Percentiles rank a stretch among this genome's conserved stretches.
phyloP scores from a whole-genome alignment of 2,888 invertebrate species.

The Pachliopta kotzebuea region DNA sequence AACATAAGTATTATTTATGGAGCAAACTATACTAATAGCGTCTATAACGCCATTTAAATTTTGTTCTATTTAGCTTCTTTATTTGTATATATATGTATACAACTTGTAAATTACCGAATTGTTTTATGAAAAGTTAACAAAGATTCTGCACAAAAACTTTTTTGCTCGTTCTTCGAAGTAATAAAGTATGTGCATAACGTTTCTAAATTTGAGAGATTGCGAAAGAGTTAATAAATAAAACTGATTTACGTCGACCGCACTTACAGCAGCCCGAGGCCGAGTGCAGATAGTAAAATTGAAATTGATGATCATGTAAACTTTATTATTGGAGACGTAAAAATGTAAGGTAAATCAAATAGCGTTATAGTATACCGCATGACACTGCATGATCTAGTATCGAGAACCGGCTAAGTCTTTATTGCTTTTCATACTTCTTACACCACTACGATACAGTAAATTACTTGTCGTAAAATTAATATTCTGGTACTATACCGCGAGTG shows the following conservation, averaged over 20 bases:
- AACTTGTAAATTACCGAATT: too few species aligned
- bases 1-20: too few species aligned
- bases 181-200: neutral
- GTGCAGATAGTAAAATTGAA: constrained; percentile 66
- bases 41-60: too few species aligned
- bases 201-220: constrained; percentile 22
- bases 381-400: constrained; percentile 46
- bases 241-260: constrained; percentile 60
- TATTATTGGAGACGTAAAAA: constrained; percentile 70
- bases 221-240: constrained; percentile 46
- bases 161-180: neutral
- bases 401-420: constrained; percentile 68
- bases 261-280: constrained; percentile 53
- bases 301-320: constrained; percentile 75
- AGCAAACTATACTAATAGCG: too few species aligned
- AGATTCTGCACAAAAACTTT: neutral
- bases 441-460: constrained; percentile 75
- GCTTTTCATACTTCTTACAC: constrained; percentile 65
- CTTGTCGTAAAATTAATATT: constrained; percentile 72
- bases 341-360: constrained; percentile 64
- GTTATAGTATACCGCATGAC: constrained; percentile 41
- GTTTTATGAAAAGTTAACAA: neutral
- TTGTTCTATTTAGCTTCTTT: neutral
- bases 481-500: constrained; percentile 70
- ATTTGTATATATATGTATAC: too few species aligned